phyloP scores from a whole-genome alignment of 2,113 vertebrate species.

The Ardeotis arabs region DNA sequence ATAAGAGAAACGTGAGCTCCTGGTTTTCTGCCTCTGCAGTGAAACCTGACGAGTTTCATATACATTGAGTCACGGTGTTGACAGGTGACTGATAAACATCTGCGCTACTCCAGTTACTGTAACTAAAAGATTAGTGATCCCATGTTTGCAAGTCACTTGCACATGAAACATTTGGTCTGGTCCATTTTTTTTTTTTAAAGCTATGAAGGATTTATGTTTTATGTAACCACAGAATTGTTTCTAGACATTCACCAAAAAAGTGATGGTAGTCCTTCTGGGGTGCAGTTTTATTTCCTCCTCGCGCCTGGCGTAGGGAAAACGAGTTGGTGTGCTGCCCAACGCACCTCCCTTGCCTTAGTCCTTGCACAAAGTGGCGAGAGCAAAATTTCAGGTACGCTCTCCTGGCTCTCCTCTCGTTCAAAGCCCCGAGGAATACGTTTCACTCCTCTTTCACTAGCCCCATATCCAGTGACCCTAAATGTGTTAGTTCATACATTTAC shows the following conservation, averaged over 20 bases:
- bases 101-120: conserved; percentile 72
- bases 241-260: conserved; percentile 26
- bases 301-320: not conserved
- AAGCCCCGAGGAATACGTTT: fast-evolving
- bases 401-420: not conserved
- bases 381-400: not conserved
- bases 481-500: fast-evolving
- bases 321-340: not conserved
- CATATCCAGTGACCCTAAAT: fast-evolving
- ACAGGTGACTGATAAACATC: conserved; percentile 82
- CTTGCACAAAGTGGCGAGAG: not conserved
- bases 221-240: conserved; percentile 58
- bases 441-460: not conserved
- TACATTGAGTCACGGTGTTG: conserved; percentile 77
- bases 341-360: not conserved
- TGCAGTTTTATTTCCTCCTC: not conserved
- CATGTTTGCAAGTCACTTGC: conserved; percentile 19
- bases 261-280: not conserved
- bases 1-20: conserved; percentile 79
- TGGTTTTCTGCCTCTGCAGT: conserved; percentile 75
- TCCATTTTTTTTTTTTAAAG: not conserved
- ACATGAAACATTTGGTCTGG: conserved; percentile 30
- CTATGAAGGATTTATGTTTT: not conserved
- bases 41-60: conserved; percentile 74
- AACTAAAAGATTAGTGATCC: conserved; percentile 61